Base-by-base conservation (phyloP, 2,888 invertebrate species). In the Philereme vetulata region DNA sequence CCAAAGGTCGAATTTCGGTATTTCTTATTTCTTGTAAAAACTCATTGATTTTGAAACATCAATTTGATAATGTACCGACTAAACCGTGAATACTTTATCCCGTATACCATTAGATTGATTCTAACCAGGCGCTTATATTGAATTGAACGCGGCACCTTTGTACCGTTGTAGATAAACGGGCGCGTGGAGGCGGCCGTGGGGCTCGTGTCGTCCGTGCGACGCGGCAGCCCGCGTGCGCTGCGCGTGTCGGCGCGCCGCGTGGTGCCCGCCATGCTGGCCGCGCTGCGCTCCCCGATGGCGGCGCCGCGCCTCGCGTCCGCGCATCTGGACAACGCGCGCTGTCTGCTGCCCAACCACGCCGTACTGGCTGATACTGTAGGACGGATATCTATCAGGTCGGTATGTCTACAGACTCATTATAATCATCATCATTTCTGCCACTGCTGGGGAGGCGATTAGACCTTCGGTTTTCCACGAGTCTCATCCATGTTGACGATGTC, bases 221-320 rank as follows among this genome's bases (percentile, higher is more conserved):
- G 87, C 35, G 80, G 80, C 47, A 94, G 94, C 8, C 93, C 94
- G 76, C 77, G 88, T 0, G 80, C 82, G 46, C 51, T 83, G 3
- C 75, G 76, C 50, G 63, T 78, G 21, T 7, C 21, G 35, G 66
- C 66, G 60, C 62, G 61, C 36, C 66, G 63, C 50, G 36, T 60
- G 32, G 56, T 63, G 66, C 57, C 62, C 46, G 59, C 90, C 4
- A 82, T 96, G 61, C 85, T 96, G 53, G 93, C 88, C 51, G 93
- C 96, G 62, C 88, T 97, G 66, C 93, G 94, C 54, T 96, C 96
- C 21, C 97, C 97, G 0, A 86, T 98, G 43, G 96, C 96, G 5
- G 97, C 97, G 5, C 95, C 95, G 0, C 87, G 92, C 9, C 86
- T 95, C 62, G 93, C 94, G 5, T 88, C 93, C 59, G 85, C 96